These are phyloP conservation scores for Otus sunia DNA, from an alignment of 2,113 vertebrate species.

Conservation along the genomic window DNA sequence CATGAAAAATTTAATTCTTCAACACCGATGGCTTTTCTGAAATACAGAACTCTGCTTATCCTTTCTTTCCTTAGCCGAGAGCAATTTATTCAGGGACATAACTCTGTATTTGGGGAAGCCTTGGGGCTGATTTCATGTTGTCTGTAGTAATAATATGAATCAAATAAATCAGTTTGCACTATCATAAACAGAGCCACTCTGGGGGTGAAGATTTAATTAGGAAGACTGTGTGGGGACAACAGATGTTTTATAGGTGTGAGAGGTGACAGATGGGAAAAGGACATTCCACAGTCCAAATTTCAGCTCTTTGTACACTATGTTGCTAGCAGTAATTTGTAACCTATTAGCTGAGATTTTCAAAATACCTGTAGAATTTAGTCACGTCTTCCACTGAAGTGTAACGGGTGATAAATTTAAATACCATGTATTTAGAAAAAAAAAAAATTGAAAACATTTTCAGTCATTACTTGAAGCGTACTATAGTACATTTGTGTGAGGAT, in stretches of 20 bases:
- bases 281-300: not conserved
- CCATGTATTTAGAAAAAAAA: not conserved
- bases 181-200: not conserved
- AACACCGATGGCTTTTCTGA: not conserved
- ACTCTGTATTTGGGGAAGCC: not conserved
- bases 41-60: not conserved
- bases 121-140: not conserved
- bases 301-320: not conserved
- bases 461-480: not conserved
- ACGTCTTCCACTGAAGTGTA: not conserved
- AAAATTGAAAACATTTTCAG: not conserved
- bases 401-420: not conserved
- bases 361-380: not conserved
- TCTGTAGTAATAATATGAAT: not conserved
- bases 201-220: not conserved
- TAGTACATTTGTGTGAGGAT: not conserved
- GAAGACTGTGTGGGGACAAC: not conserved
- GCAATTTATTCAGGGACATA: not conserved
- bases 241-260: not conserved
- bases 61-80: not conserved
- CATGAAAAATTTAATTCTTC: not conserved
- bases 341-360: not conserved
- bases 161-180: not conserved
- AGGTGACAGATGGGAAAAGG: not conserved
- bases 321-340: not conserved